Evolutionary conservation across 2,113 vertebrate genomes (phyloP).

Genomic region (Bostrychus sinensis): DNA sequence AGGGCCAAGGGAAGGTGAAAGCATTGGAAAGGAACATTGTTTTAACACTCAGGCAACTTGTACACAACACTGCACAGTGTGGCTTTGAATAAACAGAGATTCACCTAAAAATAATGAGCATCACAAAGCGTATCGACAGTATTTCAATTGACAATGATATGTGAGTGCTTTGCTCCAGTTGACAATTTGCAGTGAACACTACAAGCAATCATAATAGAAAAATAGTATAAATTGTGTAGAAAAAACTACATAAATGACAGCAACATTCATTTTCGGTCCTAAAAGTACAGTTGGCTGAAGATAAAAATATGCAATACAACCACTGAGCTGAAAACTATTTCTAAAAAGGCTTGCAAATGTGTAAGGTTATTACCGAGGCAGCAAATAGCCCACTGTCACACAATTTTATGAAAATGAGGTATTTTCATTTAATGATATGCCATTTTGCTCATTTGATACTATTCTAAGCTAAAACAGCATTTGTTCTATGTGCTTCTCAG

Average conservation of each 20-base stretch:
- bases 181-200: constrained; percentile 6
- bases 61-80: constrained; percentile 40
- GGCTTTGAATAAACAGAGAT: constrained; percentile 46
- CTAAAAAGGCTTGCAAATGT: not conserved
- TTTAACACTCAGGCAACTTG: constrained; percentile 28
- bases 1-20: constrained; percentile 45
- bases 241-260: not conserved
- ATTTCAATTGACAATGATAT: constrained; percentile 40
- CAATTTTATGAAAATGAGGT: not conserved
- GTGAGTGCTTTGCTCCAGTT: constrained; percentile 1
- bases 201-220: not conserved
- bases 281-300: not conserved
- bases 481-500: not conserved
- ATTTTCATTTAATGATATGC: not conserved
- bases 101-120: constrained; percentile 42
- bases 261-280: not conserved
- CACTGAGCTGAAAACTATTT: not conserved
- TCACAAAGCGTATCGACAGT: constrained; percentile 25
- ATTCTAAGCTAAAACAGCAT: not conserved
- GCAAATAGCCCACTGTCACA: not conserved
- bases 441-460: not conserved
- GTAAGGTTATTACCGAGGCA: not conserved
- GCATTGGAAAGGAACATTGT: constrained; percentile 27
- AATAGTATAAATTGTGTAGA: not conserved
- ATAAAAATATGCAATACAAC: not conserved